Evolutionary conservation across 2,113 vertebrate genomes (phyloP).

Genomic region (Cettia cetti): DNA sequence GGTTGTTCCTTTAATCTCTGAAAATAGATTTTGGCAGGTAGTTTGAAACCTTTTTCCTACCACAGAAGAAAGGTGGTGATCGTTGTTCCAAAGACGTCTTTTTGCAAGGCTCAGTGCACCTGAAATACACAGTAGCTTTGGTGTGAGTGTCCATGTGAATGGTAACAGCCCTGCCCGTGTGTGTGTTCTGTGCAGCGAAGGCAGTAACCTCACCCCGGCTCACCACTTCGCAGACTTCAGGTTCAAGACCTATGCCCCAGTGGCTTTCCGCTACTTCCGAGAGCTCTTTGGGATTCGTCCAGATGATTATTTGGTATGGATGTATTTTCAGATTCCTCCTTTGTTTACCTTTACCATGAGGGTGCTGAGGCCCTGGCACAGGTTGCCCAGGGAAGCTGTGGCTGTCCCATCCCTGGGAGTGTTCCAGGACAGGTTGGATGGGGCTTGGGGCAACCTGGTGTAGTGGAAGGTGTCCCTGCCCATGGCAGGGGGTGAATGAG

Average conservation of each 20-base stretch:
- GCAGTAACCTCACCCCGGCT: constrained; percentile 95
- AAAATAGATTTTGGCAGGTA: background rate
- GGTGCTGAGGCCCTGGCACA: background rate
- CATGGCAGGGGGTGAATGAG: background rate
- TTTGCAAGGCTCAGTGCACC: background rate
- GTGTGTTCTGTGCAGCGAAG: constrained; percentile 80
- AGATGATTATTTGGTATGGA: constrained; percentile 94
- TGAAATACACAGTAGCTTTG: background rate
- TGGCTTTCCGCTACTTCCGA: constrained; percentile 98
- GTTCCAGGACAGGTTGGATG: background rate
- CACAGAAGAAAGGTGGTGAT: background rate
- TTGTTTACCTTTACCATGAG: background rate
- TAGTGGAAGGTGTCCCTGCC: background rate
- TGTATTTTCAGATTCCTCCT: background rate
- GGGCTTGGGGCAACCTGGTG: background rate
- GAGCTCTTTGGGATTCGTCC: constrained; percentile 98
- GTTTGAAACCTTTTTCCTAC: background rate
- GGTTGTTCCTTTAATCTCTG: background rate
- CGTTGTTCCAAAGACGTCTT: background rate
- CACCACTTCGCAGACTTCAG: constrained; percentile 98
- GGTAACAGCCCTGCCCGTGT: background rate
- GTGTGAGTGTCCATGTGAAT: rapidly evolving
- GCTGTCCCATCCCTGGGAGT: background rate
- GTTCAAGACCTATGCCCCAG: constrained; percentile 97
- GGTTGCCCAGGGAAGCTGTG: background rate